Base-by-base conservation (phyloP, 2,888 invertebrate species). In the Drosophila subquinaria region DNA sequence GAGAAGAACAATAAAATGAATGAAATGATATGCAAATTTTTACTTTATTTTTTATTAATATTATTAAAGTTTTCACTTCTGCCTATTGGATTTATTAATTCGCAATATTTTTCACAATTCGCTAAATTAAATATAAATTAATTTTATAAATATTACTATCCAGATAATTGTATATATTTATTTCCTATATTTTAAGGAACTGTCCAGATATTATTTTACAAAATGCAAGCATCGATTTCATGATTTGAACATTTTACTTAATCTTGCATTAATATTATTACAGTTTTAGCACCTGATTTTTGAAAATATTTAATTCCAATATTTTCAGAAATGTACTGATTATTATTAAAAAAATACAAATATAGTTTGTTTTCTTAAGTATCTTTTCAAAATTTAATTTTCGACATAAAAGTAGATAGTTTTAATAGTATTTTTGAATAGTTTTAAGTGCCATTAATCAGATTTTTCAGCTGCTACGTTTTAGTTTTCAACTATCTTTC, bases 381-480 rank as follows among this genome's bases (percentile, higher is more conserved):
- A 23, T 23, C 23, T 23, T 23, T 23, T 23, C 23, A 23, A 23
- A 23, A 23, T 23, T 23, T 23, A 3, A 23, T 23, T 23, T 23
- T 23, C 4, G 23, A 4, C 23, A 23, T 4, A 4, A 23, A 23
- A 23, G 3, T 23, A 23, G 23, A 23, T 23, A 23, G 23, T 23
- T 23, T 4, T 23, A 27, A 27, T 6, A 27, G 27, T 6, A 27
- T 27, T 35, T 20, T 23, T 35, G 4, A 57, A 23, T 13, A 4
- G 9, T 43, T 35, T 1, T 38, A 10, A 33, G 6, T n/a, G n/a
- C 11, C 43, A 51, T 56, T 55, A 33, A 56, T 61, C 23, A 15
- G 42, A 5, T 15, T 52, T 55, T 42, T 17, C 69, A 69, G 59
- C 59, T 76, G 73, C 45, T 30, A 3, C 30, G 10, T 27, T 42